These are phyloP conservation scores for Acromyrmex heyeri DNA, from an alignment of 1,140 invertebrate species.

Conservation along the genomic window DNA sequence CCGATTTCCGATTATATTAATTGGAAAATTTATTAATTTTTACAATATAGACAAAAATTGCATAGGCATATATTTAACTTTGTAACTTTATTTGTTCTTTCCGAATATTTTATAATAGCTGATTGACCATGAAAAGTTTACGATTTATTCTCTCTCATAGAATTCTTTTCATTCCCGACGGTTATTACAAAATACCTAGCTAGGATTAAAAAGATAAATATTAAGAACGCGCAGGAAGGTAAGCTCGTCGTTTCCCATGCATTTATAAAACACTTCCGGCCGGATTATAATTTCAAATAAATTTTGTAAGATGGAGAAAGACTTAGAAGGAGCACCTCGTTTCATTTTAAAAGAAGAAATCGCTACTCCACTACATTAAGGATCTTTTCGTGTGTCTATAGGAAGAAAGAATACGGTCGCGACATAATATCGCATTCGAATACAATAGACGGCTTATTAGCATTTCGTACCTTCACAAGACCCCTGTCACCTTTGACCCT, in stretches of 20 bases:
- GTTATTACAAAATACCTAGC: slow-evolving; percentile 33
- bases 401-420: slow-evolving; percentile 22
- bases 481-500: slow-evolving; percentile 73
- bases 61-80: not conserved
- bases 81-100: not conserved
- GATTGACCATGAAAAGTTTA: slow-evolving; percentile 25
- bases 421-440: slow-evolving; percentile 74
- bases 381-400: slow-evolving; percentile 29
- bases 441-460: slow-evolving; percentile 73
- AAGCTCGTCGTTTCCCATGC: slow-evolving; percentile 39
- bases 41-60: not conserved
- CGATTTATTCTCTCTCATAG: not conserved
- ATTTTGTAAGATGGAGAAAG: not conserved
- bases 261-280: slow-evolving; percentile 54
- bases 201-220: slow-evolving; percentile 46
- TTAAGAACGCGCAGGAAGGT: slow-evolving; percentile 11
- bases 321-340: not conserved
- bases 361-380: slow-evolving; percentile 13
- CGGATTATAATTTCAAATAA: slow-evolving; percentile 60
- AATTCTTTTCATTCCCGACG: slow-evolving; percentile 16
- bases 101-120: not conserved
- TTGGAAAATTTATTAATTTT: not conserved
- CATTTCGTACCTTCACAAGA: slow-evolving; percentile 68
- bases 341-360: slow-evolving; percentile 43
- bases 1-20: not conserved